These are phyloP conservation scores for fruit fly (Drosophila melanogaster) DNA, from an alignment of 1,140 invertebrate species.

Conservation along the genomic window DNA sequence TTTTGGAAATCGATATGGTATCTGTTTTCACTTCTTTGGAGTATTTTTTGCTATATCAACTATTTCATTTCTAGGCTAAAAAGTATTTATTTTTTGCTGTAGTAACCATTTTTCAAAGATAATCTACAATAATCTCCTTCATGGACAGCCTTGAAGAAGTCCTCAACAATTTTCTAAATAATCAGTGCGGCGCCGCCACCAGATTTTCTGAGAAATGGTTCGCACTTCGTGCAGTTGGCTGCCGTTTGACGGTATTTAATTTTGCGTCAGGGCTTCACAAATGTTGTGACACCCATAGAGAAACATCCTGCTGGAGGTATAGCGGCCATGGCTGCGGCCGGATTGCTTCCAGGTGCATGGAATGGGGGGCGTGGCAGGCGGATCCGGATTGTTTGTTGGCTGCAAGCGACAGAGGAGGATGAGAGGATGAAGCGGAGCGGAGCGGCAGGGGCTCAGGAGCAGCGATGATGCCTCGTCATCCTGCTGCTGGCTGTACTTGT, in stretches of 20 bases:
- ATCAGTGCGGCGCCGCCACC: not conserved
- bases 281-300: slow-evolving; percentile 30
- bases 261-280: slow-evolving; percentile 25
- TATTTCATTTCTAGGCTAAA: too few species aligned
- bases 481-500: slow-evolving; percentile 9
- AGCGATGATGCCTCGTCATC: slow-evolving; percentile 29
- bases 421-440: slow-evolving; percentile 1
- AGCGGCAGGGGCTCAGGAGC: slow-evolving; percentile 9
- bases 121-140: not conserved
- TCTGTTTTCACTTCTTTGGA: not conserved
- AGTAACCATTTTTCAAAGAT: too few species aligned
- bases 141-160: not conserved
- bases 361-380: slow-evolving; percentile 16
- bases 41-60: too few species aligned
- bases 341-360: slow-evolving; percentile 12
- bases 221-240: not conserved
- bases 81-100: too few species aligned
- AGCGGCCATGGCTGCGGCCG: slow-evolving; percentile 2
- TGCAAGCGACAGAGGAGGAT: slow-evolving; percentile 25
- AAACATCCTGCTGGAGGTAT: slow-evolving; percentile 10
- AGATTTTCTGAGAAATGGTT: not conserved
- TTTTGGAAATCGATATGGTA: not conserved
- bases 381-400: slow-evolving; percentile 38
- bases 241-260: slow-evolving; percentile 21
- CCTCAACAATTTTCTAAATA: not conserved